A percentile compares a stretch with the other conserved stretches of the same genome.
Evolutionary conservation across 2,888 invertebrate genomes (phyloP).

Genomic region (Myathropa florea): DNA sequence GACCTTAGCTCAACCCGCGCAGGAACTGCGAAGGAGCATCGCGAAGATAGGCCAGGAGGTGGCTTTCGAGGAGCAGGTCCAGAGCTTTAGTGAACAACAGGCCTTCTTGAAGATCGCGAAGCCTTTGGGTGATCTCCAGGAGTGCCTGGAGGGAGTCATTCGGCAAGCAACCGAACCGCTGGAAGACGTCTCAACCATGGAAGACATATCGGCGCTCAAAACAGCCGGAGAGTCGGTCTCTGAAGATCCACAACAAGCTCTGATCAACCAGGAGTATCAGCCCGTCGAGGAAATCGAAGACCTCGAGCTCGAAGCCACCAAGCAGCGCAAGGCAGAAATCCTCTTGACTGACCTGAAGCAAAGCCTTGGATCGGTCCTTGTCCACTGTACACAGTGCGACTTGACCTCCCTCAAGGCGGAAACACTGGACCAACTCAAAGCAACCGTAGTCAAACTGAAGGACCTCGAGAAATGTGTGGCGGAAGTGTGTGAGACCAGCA

Average conservation of each 20-base stretch:
- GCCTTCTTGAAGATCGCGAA: constrained; percentile 74
- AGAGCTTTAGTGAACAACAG: constrained; percentile 52
- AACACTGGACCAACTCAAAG: constrained; percentile 73
- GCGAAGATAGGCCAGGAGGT: constrained; percentile 65
- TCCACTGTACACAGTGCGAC: constrained; percentile 75
- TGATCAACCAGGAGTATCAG: constrained; percentile 25
- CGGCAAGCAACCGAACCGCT: constrained; percentile 51
- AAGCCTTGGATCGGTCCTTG: constrained; percentile 76
- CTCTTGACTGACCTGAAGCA: constrained; percentile 76
- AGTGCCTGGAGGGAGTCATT: constrained; percentile 71
- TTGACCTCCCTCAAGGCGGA: constrained; percentile 72
- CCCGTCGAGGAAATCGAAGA: constrained; percentile 55
- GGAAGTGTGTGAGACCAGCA: constrained; percentile 77
- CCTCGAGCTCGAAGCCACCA: constrained; percentile 29
- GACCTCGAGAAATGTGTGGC: constrained; percentile 80
- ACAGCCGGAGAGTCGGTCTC: constrained; percentile 81
- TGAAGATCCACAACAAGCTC: constrained; percentile 64
- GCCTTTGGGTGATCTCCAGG: constrained; percentile 77
- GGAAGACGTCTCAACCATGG: constrained; percentile 79
- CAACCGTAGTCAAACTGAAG: constrained; percentile 78
- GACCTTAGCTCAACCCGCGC: constrained; percentile 68
- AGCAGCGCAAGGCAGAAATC: constrained; percentile 71
- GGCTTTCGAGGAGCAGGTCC: constrained; percentile 65
- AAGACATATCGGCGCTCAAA: constrained; percentile 84
- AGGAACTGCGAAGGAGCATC: constrained; percentile 74